A percentile compares a stretch with the other conserved stretches of the same genome.
phyloP scores from a whole-genome alignment of 2,113 vertebrate species.

The Alces alces region DNA sequence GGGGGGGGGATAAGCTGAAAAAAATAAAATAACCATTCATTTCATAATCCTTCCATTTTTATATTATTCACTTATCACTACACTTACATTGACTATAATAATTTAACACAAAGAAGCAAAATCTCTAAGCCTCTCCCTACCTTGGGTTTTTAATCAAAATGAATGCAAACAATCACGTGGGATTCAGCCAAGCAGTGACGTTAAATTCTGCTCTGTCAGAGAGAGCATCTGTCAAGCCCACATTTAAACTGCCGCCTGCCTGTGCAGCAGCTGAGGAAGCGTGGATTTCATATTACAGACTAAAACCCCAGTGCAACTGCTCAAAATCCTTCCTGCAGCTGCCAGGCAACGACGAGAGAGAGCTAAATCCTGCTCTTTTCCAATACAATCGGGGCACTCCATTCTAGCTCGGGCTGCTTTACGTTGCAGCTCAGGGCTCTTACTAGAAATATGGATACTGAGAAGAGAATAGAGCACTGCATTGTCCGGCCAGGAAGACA shows the following conservation, averaged over 20 bases:
- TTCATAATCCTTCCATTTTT: conserved; percentile 67
- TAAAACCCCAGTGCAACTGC: conserved; percentile 70
- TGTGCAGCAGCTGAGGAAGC: conserved; percentile 81
- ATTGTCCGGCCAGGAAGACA: conserved; percentile 78
- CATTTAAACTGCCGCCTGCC: conserved; percentile 86
- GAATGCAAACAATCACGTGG: conserved; percentile 89
- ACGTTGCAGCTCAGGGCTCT: conserved; percentile 61
- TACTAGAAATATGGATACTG: conserved; percentile 83
- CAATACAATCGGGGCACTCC: conserved; percentile 66
- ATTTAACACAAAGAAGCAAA: conserved; percentile 68
- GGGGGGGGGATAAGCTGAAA: not conserved
- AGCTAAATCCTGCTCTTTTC: conserved; percentile 73
- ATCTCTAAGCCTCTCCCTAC: conserved; percentile 76
- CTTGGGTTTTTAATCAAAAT: conserved; percentile 81
- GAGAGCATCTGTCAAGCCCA: conserved; percentile 89
- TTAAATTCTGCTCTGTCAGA: conserved; percentile 89
- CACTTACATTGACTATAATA: conserved; percentile 34
- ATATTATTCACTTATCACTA: conserved; percentile 62
- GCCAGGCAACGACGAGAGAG: conserved; percentile 82
- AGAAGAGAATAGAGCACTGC: conserved; percentile 79
- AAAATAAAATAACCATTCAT: conserved; percentile 55
- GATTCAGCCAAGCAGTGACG: conserved; percentile 85
- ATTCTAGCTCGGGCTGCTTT: conserved; percentile 69
- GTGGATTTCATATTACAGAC: conserved; percentile 76
- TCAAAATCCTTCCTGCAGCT: conserved; percentile 76